phyloP scores from a whole-genome alignment of 2,797 vertebrate species.

The Salmo trutta region DNA sequence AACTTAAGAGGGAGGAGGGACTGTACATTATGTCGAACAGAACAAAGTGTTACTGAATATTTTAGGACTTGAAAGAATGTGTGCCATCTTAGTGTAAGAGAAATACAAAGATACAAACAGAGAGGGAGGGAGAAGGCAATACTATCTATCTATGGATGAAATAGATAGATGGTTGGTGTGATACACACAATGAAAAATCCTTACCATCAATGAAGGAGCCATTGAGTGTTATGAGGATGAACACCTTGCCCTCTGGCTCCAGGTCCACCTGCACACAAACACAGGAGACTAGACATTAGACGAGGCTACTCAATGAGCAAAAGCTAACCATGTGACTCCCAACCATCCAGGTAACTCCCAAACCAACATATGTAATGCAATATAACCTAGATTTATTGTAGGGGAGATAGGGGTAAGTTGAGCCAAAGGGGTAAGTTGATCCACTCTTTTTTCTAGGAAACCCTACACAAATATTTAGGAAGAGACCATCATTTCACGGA shows the following conservation, averaged over 20 bases:
- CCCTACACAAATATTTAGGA: no score
- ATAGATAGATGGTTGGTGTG: background rate
- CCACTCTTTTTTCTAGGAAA: no score
- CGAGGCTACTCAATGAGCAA: background rate
- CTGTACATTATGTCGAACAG: background rate
- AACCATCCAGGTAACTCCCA: background rate
- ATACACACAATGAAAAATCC: conserved; percentile 30
- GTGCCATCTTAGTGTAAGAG: no score
- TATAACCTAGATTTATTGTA: background rate
- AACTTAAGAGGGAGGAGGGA: background rate
- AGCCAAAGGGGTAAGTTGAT: no score
- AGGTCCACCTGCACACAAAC: conserved; percentile 84
- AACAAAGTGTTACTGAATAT: background rate
- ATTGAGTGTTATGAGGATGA: conserved; percentile 83
- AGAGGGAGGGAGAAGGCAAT: background rate
- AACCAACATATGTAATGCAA: background rate
- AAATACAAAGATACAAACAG: background rate
- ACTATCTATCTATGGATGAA: background rate
- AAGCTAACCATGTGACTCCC: background rate
- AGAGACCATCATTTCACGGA: no score
- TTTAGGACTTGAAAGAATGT: background rate
- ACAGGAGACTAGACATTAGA: background rate
- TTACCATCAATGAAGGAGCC: conserved; percentile 92
- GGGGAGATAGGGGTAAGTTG: no score
- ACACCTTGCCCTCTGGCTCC: conserved; percentile 96